Conservation (phyloP, 2,888 invertebrate genomes). For the Tetropium fuscum region DNA sequence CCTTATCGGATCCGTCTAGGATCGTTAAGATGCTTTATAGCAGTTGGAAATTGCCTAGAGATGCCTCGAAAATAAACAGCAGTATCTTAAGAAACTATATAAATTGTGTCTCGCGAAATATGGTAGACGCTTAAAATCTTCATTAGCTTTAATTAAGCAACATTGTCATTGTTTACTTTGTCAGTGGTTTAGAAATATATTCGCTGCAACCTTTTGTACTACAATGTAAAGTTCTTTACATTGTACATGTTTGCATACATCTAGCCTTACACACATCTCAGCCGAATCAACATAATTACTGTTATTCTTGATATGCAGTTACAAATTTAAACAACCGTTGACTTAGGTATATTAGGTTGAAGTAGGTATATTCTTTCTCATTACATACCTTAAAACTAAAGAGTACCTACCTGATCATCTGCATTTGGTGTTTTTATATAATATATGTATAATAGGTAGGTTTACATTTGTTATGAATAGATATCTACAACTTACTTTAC, state of each 20-base stretch:
- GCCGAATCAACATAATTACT: too few relatives aligned
- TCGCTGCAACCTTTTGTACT: too few relatives aligned
- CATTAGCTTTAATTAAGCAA: background rate
- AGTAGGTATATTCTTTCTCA: too few relatives aligned
- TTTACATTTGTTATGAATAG: background rate
- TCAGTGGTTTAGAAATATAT: too few relatives aligned
- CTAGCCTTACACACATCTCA: too few relatives aligned
- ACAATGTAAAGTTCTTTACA: too few relatives aligned
- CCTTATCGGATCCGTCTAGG: slow-evolving; percentile 30
- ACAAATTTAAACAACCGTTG: background rate
- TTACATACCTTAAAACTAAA: too few relatives aligned
- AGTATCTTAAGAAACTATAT: slow-evolving; percentile 23
- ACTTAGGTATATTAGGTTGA: too few relatives aligned
- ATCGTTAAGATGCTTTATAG: slow-evolving; percentile 37
- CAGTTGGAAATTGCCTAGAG: slow-evolving; percentile 14
- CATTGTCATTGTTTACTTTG: too few relatives aligned
- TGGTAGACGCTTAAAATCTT: background rate
- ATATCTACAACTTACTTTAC: background rate
- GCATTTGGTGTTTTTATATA: background rate
- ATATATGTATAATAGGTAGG: background rate
- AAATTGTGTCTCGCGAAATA: background rate
- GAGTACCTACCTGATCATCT: too few relatives aligned
- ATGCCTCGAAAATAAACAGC: slow-evolving; percentile 24
- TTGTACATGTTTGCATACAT: too few relatives aligned
- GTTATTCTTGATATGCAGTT: too few relatives aligned